These are phyloP conservation scores for Odocoileus hemionus DNA, from an alignment of 2,113 vertebrate genomes.

Conservation along the genomic window DNA sequence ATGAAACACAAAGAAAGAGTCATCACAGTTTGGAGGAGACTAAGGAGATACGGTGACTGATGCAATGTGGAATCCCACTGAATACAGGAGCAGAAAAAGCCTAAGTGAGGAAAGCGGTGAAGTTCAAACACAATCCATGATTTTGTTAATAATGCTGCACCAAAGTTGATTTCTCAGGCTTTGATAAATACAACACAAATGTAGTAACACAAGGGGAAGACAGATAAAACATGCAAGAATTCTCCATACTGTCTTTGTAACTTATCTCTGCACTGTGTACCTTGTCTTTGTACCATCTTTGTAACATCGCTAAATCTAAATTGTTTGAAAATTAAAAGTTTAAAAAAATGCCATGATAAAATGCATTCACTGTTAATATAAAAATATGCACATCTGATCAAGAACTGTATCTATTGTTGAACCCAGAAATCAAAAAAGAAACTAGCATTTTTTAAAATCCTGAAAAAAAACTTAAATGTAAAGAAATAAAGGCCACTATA, in stretches of 20 bases:
- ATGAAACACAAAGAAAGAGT: background rate
- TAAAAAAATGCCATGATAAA: background rate
- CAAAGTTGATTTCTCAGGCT: background rate
- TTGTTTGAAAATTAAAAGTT: background rate
- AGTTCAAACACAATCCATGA: background rate
- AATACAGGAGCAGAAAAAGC: background rate
- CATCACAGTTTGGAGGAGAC: background rate
- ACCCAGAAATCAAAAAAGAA: constrained; percentile 6
- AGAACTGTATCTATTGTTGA: background rate
- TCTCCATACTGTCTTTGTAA: background rate
- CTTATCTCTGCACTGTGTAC: background rate
- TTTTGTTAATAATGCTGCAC: background rate
- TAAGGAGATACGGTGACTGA: background rate
- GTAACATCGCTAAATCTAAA: background rate
- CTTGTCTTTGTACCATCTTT: background rate
- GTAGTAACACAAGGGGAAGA: background rate
- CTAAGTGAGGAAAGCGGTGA: background rate
- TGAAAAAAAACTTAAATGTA: background rate
- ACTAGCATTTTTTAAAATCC: background rate
- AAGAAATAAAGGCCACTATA: background rate
- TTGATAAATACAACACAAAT: background rate
- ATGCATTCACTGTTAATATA: background rate
- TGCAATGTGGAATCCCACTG: too few species aligned
- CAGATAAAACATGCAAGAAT: background rate
- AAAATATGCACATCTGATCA: background rate